Evolutionary conservation across 2,888 invertebrate species (phyloP), one percentile per base, ranked within the genome.

Genomic region (Lasius fuliginosus): DNA sequence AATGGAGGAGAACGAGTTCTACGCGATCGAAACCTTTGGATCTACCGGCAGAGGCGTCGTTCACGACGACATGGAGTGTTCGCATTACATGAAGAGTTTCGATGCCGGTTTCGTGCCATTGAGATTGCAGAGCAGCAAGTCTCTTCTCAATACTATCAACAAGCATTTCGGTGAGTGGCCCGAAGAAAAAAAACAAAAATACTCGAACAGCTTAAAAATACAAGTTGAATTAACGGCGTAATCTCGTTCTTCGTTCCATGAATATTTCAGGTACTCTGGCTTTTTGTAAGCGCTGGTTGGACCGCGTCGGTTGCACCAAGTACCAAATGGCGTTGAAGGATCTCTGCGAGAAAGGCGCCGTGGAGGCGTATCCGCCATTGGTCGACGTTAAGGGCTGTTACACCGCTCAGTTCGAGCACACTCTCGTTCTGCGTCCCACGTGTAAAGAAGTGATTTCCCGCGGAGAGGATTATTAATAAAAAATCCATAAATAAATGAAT

Each of bases 1-100:
- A 86, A 99, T 99, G 99, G 99, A 99, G 95, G 99, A 99, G 95
- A 98, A 99, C 94, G 99, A 99, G 95, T 99, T 99, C 95, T 99
- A 99, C 95, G 99, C 99, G 0, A 99, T 99, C 91, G 99, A 99
- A 95, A 99, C 99, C 0, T 99, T 99, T 94, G 99, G 99, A 62
- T 99, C 99, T 9, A 99, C 99, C 1, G 99, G 99, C 1, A 97
- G 97, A 76, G 98, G 98, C 0, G 95, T 97, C 85, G 99, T 99
- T 1, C 99, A 99, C 94, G 99, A 99, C 94, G 99, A 99, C 94
- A 99, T 99, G 98, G 99, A 99, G 94, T 98, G 98, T 92, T 99
- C 99, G 23, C 99, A 99, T 95, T 99, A 99, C 95, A 99, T 99
- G 99, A 99, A 99, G 95, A 99, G 99, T 95, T 99, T 98, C 94